Evolutionary conservation across 2,888 invertebrate species (phyloP).

Genomic region (Corbicula japonica): DNA sequence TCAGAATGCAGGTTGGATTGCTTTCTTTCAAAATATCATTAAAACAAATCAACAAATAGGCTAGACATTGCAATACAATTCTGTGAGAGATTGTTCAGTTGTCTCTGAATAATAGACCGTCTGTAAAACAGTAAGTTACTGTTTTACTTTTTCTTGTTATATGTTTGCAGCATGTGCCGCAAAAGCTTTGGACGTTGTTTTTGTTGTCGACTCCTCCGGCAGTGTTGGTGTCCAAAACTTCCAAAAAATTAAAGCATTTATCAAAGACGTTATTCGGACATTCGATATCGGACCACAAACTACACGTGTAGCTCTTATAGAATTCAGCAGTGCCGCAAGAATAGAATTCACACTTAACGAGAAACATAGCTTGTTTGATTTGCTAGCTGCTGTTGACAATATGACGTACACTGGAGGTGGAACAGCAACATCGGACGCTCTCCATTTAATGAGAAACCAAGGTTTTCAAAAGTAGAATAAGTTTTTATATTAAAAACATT

Average conservation of each 20-base stretch:
- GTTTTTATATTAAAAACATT: no score
- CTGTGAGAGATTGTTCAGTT: no score
- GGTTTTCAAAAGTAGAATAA: constrained; percentile 58
- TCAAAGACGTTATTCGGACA: constrained; percentile 33
- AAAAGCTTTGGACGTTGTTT: constrained; percentile 50
- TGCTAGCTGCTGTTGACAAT: constrained; percentile 52
- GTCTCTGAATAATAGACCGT: no score
- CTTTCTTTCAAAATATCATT: no score
- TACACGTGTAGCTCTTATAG: constrained; percentile 62
- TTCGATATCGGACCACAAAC: constrained; percentile 40
- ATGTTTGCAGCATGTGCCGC: constrained; percentile 52
- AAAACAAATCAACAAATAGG: no score
- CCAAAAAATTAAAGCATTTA: constrained; percentile 37
- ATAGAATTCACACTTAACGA: constrained; percentile 68
- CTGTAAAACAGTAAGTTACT: no score
- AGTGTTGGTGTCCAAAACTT: constrained; percentile 53
- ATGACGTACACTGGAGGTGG: constrained; percentile 61
- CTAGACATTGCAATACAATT: no score
- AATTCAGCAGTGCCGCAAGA: constrained; percentile 59
- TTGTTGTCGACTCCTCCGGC: constrained; percentile 51
- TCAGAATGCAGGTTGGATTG: no score
- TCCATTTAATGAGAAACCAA: constrained; percentile 60
- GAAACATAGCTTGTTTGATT: constrained; percentile 53
- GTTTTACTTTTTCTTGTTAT: no score
- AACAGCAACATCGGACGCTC: constrained; percentile 73